phyloP scores from a whole-genome alignment of 2,797 vertebrate genomes.

The Thaleichthys pacificus region DNA sequence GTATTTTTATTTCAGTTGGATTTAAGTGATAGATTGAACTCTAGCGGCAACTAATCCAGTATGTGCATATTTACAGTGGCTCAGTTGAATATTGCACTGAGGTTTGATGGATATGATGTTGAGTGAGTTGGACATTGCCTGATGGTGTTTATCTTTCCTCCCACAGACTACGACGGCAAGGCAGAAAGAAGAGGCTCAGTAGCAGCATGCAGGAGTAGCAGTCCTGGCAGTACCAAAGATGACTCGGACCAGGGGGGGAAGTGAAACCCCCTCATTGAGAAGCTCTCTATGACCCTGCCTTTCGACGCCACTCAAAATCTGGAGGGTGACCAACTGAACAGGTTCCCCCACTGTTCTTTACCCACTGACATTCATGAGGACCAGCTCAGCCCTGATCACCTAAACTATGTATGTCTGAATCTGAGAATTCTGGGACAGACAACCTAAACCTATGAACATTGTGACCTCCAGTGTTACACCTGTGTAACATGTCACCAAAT shows the following conservation, averaged over 20 bases:
- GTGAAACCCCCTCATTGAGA: conserved; percentile 48
- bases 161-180: conserved; percentile 82
- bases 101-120: background rate
- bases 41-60: background rate
- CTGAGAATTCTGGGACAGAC: background rate
- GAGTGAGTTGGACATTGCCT: background rate
- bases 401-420: background rate
- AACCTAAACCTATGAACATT: background rate
- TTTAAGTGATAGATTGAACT: background rate
- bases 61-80: background rate
- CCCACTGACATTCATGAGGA: background rate
- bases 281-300: conserved; percentile 42
- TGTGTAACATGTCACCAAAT: background rate
- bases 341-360: conserved; percentile 16
- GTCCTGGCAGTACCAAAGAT: conserved; percentile 83
- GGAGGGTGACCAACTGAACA: conserved; percentile 24
- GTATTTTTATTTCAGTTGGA: background rate
- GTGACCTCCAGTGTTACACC: background rate
- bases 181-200: conserved; percentile 76
- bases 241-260: conserved; percentile 76
- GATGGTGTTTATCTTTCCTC: conserved; percentile 1
- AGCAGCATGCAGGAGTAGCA: conserved; percentile 71
- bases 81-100: background rate
- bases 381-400: background rate
- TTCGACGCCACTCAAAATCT: conserved; percentile 41